These are phyloP conservation scores for Eulithis testata DNA, from an alignment of 2,888 invertebrate species.

Conservation along the genomic window DNA sequence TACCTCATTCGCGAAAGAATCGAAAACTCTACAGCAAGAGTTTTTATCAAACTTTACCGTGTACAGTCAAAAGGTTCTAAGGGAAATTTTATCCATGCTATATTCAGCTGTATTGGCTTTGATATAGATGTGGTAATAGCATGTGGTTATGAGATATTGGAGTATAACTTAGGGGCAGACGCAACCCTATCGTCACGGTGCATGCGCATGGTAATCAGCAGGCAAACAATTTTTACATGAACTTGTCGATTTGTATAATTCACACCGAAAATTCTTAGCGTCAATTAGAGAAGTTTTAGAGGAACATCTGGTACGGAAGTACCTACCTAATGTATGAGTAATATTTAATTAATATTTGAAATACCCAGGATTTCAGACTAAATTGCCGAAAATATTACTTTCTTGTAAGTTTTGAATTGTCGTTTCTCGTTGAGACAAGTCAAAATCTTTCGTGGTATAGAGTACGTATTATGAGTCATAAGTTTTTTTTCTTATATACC, in stretches of 20 bases:
- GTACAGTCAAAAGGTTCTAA: constrained; percentile 19
- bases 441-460: no score
- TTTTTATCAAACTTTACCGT: constrained; percentile 14
- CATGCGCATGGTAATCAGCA: constrained; percentile 71
- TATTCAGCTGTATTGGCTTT: not conserved
- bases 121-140: constrained; percentile 18
- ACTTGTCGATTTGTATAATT: constrained; percentile 30
- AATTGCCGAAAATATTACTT: no score
- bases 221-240: constrained; percentile 60
- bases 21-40: constrained; percentile 11
- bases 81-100: constrained; percentile 1
- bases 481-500: no score
- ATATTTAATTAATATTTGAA: no score
- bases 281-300: constrained; percentile 14
- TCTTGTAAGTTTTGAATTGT: no score
- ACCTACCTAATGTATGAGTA: no score
- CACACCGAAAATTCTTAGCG: constrained; percentile 39
- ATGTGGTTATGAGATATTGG: constrained; percentile 17
- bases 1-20: not conserved
- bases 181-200: constrained; percentile 76
- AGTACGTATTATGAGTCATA: no score
- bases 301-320: constrained; percentile 22
- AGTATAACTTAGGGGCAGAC: constrained; percentile 53
- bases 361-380: no score
- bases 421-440: no score